These are phyloP conservation scores for Brachionus sp. DNA, from an alignment of 1,140 invertebrate species.

Conservation along the genomic window DNA sequence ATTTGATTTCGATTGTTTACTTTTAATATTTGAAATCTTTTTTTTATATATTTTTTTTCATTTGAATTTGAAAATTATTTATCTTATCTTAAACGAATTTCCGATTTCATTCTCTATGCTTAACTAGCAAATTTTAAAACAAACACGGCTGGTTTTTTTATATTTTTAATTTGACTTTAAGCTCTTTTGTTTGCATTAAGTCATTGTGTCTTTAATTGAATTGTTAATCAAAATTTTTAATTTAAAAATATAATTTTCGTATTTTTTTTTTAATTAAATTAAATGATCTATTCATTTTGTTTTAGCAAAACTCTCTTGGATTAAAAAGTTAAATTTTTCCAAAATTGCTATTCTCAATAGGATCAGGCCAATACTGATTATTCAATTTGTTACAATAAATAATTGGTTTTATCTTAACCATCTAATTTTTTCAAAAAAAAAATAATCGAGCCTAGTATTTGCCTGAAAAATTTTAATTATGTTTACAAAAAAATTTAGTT, in stretches of 20 bases:
- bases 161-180: background rate
- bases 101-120: background rate
- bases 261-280: background rate
- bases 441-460: background rate
- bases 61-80: background rate
- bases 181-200: background rate
- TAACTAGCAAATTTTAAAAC: background rate
- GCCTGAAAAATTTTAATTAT: background rate
- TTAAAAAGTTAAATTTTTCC: background rate
- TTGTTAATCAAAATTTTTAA: background rate
- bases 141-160: conserved; percentile 12
- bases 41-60: background rate
- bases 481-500: background rate
- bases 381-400: background rate
- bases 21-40: conserved; percentile 26
- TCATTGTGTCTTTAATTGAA: background rate
- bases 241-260: background rate
- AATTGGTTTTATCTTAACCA: background rate
- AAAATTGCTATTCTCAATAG: background rate
- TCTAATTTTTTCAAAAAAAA: background rate
- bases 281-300: background rate
- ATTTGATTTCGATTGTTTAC: conserved; percentile 7
- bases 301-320: background rate
- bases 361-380: background rate
- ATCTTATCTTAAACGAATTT: conserved; percentile 21